Percentiles rank a stretch among this genome's conserved stretches.
These are phyloP conservation scores for Apodemia mormo DNA, from an alignment of 2,888 invertebrate species.

Conservation along the genomic window DNA sequence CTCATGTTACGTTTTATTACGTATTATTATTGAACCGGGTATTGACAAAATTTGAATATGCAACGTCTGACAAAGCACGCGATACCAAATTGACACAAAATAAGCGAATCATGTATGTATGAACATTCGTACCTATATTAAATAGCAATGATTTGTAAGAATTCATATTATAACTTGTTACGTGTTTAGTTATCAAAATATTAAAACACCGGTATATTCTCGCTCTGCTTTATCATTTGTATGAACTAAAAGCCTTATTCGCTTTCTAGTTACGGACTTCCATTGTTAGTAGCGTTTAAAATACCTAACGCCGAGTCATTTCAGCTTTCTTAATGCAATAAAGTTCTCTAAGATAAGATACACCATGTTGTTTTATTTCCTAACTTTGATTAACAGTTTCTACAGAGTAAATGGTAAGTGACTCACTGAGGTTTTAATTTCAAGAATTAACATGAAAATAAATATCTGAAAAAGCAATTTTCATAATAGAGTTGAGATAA, in stretches of 20 bases:
- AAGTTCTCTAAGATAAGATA: conserved; percentile 28
- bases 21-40: too few relatives aligned
- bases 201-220: background rate
- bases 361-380: conserved; percentile 9
- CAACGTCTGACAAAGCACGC: too few relatives aligned
- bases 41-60: too few relatives aligned
- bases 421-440: background rate
- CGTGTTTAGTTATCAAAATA: background rate
- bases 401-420: background rate
- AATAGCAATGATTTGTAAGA: too few relatives aligned
- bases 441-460: background rate
- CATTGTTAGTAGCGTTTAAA: conserved; percentile 69
- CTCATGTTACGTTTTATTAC: too few relatives aligned
- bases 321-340: conserved; percentile 39
- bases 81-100: too few relatives aligned
- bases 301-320: conserved; percentile 67
- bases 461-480: too few relatives aligned
- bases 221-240: background rate
- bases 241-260: background rate
- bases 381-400: conserved; percentile 15
- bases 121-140: too few relatives aligned
- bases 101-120: too few relatives aligned
- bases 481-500: too few relatives aligned
- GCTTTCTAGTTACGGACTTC: conserved; percentile 70
- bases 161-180: too few relatives aligned